A percentile compares a stretch with the other conserved stretches of the same genome.
These are phyloP conservation scores for Danio albolineatus DNA, from an alignment of 2,797 vertebrate genomes.

Conservation along the genomic window DNA sequence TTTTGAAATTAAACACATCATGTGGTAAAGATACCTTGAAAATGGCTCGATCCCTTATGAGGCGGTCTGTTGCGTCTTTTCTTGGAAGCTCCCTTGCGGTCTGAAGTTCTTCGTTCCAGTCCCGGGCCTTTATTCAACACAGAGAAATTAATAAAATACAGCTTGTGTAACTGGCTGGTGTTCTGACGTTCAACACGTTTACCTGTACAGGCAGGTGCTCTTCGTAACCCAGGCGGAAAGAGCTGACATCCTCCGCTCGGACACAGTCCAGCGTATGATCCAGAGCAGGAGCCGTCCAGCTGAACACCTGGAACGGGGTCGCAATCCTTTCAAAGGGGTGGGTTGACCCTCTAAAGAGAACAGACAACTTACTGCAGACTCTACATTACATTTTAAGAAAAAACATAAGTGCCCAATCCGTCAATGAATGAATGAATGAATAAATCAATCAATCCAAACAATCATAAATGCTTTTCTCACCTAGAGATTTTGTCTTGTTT, in stretches of 20 bases:
- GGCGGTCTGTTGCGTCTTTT: slow-evolving; percentile 86
- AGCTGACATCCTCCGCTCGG: slow-evolving; percentile 88
- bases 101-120: slow-evolving; percentile 97
- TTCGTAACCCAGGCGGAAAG: slow-evolving; percentile 87
- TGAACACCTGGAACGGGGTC: slow-evolving; percentile 93
- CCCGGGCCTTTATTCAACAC: slow-evolving; percentile 82
- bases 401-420: too few relatives aligned
- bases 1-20: not conserved
- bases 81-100: slow-evolving; percentile 88
- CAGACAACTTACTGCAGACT: not conserved
- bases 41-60: slow-evolving; percentile 89
- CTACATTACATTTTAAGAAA: not conserved
- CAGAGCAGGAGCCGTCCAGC: slow-evolving; percentile 88
- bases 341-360: slow-evolving; percentile 46
- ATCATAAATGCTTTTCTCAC: too few relatives aligned
- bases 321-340: slow-evolving; percentile 88
- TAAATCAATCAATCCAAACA: too few relatives aligned
- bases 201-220: slow-evolving; percentile 94
- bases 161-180: not conserved
- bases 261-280: slow-evolving; percentile 92
- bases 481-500: too few relatives aligned
- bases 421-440: too few relatives aligned
- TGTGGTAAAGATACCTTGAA: slow-evolving; percentile 85
- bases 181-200: slow-evolving; percentile 38
- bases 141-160: not conserved